Conservation (phyloP, 2,113 vertebrate species). For the Monopterus albus region DNA sequence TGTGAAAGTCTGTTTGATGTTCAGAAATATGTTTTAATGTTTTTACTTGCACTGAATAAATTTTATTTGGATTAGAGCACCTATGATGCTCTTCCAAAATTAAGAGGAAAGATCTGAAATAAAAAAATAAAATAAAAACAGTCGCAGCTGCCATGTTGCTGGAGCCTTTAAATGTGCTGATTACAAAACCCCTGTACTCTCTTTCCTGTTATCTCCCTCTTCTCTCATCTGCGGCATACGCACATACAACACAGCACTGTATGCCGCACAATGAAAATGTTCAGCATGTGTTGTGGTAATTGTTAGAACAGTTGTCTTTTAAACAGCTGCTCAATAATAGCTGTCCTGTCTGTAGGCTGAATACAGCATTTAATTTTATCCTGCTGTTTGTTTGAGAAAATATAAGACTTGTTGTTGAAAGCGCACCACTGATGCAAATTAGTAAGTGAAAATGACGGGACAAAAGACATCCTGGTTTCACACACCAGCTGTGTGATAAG, state of each 20-base stretch:
- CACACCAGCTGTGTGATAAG: not conserved
- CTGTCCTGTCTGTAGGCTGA: conserved; percentile 8
- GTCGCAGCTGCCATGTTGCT: conserved; percentile 49
- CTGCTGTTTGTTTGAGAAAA: conserved; percentile 11
- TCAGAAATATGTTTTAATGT: conserved; percentile 32
- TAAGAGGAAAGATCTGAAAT: conserved; percentile 62
- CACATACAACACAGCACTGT: conserved; percentile 5
- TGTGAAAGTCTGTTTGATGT: conserved; percentile 38
- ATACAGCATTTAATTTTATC: not conserved
- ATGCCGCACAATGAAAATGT: conserved; percentile 14
- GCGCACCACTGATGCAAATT: not conserved
- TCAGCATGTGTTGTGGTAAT: conserved; percentile 44
- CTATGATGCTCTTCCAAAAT: conserved; percentile 45
- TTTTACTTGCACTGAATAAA: conserved; percentile 30
- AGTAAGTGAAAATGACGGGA: conserved; percentile 2
- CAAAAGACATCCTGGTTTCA: conserved; percentile 4
- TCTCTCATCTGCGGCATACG: conserved; percentile 16
- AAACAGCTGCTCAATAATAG: conserved; percentile 12
- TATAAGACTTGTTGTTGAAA: not conserved
- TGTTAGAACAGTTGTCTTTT: conserved; percentile 27
- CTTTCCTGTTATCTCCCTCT: conserved; percentile 19
- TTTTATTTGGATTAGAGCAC: conserved; percentile 40
- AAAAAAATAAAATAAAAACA: conserved; percentile 46
- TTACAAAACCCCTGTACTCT: conserved; percentile 14
- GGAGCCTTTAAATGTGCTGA: conserved; percentile 39